Conservation (phyloP, 1,140 invertebrate species). For the Lordiphosa collinella region DNA sequence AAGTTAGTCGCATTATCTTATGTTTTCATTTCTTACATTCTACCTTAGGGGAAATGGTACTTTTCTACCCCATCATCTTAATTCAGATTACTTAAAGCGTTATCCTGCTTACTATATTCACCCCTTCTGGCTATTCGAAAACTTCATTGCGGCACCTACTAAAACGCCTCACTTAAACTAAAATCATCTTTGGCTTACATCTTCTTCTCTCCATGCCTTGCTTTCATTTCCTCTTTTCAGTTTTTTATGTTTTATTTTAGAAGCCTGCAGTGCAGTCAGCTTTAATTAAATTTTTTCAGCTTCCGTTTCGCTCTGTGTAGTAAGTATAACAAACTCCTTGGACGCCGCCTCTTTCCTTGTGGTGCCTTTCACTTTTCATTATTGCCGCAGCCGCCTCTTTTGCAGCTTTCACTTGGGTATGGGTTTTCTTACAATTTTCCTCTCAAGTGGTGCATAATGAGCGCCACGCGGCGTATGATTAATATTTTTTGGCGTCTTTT, state of each 20-base stretch:
- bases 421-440: constrained; percentile 38
- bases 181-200: constrained; percentile 39
- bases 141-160: not conserved
- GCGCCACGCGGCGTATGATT: constrained; percentile 75
- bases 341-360: constrained; percentile 5
- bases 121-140: not conserved
- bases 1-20: too few relatives aligned
- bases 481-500: constrained; percentile 63
- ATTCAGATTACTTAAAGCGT: too few relatives aligned
- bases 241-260: not conserved
- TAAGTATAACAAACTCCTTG: constrained; percentile 3
- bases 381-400: constrained; percentile 14
- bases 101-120: too few relatives aligned
- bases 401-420: constrained; percentile 11
- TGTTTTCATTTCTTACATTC: too few relatives aligned
- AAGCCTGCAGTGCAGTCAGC: constrained; percentile 49
- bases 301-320: constrained; percentile 36
- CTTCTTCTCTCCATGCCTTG: constrained; percentile 25
- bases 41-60: too few relatives aligned
- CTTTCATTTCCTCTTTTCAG: constrained; percentile 4
- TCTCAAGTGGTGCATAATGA: constrained; percentile 74
- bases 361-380: constrained; percentile 64
- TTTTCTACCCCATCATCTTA: too few relatives aligned
- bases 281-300: constrained; percentile 74
- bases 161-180: constrained; percentile 32